These are phyloP conservation scores for Theristus sp. DNA, from an alignment of 2,888 invertebrate species.

Conservation along the genomic window DNA sequence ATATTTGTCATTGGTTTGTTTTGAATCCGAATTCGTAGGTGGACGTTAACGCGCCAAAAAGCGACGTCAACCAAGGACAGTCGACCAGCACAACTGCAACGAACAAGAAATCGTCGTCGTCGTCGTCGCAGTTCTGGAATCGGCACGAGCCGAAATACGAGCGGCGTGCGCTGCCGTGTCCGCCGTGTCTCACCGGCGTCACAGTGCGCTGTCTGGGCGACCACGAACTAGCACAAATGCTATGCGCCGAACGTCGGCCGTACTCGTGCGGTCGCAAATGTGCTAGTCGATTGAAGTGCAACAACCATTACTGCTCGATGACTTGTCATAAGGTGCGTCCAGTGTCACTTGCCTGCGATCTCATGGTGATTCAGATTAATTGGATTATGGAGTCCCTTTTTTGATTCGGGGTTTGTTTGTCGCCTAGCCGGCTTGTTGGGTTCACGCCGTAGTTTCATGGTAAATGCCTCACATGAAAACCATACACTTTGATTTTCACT, in stretches of 20 bases:
- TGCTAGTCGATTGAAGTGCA: slow-evolving; percentile 10
- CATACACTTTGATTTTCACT: too few species aligned
- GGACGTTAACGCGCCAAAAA: too few species aligned
- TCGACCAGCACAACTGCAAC: too few species aligned
- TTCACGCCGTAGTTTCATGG: too few species aligned
- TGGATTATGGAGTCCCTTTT: too few species aligned
- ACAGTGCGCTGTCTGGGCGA: slow-evolving; percentile 18
- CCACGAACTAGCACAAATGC: slow-evolving; percentile 25
- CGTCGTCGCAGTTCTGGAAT: slow-evolving; percentile 36
- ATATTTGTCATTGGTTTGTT: not conserved
- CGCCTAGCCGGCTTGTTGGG: not conserved
- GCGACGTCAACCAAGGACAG: too few species aligned
- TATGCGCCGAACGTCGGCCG: slow-evolving; percentile 41
- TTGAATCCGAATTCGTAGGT: too few species aligned
- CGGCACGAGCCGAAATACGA: slow-evolving; percentile 21
- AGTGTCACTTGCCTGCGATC: too few species aligned
- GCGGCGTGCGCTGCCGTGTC: slow-evolving; percentile 33
- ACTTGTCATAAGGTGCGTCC: not conserved
- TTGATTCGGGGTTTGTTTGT: not conserved
- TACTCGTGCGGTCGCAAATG: slow-evolving; percentile 36
- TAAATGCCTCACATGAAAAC: too few species aligned
- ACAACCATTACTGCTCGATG: not conserved
- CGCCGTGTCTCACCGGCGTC: slow-evolving; percentile 43
- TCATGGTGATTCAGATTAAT: too few species aligned
- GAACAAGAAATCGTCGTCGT: slow-evolving; percentile 30